A percentile compares a stretch with the other conserved stretches of the same genome.
phyloP scores from a whole-genome alignment of 1,140 invertebrate genomes.

The Drosophila hydei region DNA sequence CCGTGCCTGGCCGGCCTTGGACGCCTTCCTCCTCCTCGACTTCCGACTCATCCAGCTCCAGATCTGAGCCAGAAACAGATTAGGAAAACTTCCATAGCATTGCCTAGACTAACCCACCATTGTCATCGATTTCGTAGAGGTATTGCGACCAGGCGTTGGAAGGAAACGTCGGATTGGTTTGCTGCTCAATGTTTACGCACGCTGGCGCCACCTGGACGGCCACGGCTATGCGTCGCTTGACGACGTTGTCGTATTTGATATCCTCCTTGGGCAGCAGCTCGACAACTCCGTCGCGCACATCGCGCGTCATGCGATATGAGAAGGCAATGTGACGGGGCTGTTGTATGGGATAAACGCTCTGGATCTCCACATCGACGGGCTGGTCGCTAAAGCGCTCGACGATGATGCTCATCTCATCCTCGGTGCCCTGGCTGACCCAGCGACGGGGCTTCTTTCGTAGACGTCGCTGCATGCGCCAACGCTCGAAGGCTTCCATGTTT shows the following conservation, averaged over 20 bases:
- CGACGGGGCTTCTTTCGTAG: conserved; percentile 86
- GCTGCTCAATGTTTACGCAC: conserved; percentile 84
- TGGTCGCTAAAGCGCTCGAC: conserved; percentile 85
- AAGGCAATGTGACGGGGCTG: conserved; percentile 83
- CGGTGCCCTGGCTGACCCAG: conserved; percentile 88
- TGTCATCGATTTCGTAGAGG: conserved; percentile 84
- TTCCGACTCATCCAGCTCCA: conserved; percentile 66
- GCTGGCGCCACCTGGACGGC: conserved; percentile 85
- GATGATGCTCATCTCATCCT: conserved; percentile 86
- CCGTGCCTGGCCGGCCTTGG: conserved; percentile 6
- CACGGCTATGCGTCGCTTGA: conserved; percentile 85
- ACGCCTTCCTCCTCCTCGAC: conserved; percentile 70
- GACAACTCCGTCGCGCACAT: conserved; percentile 87
- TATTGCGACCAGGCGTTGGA: conserved; percentile 88
- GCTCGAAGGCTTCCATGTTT: conserved; percentile 87
- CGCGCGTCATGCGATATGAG: conserved; percentile 84
- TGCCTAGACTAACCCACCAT: conserved; percentile 63
- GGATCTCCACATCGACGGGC: conserved; percentile 87
- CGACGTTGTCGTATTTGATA: conserved; percentile 86
- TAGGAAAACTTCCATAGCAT: not conserved
- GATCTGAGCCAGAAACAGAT: conserved; percentile 19
- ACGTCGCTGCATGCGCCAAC: conserved; percentile 86
- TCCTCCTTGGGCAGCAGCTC: conserved; percentile 86
- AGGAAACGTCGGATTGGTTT: conserved; percentile 87
- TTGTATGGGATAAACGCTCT: conserved; percentile 86